Evolutionary conservation across 2,888 invertebrate species (phyloP).

Genomic region (Rotaria magnacalcarata): DNA sequence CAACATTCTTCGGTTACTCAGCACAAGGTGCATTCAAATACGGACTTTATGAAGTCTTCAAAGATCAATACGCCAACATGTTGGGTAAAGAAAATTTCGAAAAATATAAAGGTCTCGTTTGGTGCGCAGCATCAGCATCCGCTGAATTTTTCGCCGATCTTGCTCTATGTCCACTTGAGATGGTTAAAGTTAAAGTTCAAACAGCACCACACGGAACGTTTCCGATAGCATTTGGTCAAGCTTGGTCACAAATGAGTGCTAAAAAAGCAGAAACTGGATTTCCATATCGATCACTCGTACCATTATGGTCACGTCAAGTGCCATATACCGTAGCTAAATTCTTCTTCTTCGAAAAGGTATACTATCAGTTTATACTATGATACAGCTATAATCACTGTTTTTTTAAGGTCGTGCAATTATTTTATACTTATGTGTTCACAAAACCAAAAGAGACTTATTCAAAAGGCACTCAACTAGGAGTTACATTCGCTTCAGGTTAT

Average conservation of each 20-base stretch:
- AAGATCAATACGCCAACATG: conserved; percentile 19
- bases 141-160: conserved; percentile 24
- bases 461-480: background rate
- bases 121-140: conserved; percentile 25
- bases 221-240: background rate
- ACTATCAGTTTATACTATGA: background rate
- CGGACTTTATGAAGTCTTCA: conserved; percentile 19
- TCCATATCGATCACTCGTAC: conserved; percentile 24
- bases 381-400: background rate
- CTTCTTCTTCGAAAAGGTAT: conserved; percentile 14
- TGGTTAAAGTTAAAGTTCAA: conserved; percentile 31
- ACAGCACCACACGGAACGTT: background rate
- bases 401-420: conserved; percentile 24
- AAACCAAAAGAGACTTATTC: background rate
- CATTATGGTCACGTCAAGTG: conserved; percentile 25
- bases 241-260: conserved; percentile 10
- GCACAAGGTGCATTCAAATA: conserved; percentile 28
- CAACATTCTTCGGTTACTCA: conserved; percentile 21
- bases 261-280: background rate
- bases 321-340: conserved; percentile 31
- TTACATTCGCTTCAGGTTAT: conserved; percentile 25
- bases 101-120: conserved; percentile 22
- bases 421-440: conserved; percentile 11
- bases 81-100: conserved; percentile 13
- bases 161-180: conserved; percentile 8